These are phyloP conservation scores for Scaptomyza flava DNA, from an alignment of 2,888 invertebrate species.

Conservation along the genomic window DNA sequence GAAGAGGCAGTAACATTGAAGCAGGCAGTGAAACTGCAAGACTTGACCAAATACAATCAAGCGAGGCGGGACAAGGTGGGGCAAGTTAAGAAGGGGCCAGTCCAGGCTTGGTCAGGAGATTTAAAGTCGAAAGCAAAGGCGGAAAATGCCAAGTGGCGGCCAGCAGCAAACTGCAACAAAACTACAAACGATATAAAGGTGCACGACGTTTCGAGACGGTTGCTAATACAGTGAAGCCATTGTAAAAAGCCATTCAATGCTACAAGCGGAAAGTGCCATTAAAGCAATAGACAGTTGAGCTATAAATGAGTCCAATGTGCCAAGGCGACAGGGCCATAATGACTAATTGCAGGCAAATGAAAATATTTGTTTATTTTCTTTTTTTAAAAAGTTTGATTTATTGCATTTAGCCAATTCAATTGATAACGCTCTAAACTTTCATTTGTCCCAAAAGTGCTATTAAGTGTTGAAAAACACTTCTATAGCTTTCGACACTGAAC, in stretches of 20 bases:
- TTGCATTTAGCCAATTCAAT: not conserved
- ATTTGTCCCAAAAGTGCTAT: not conserved
- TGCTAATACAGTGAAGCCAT: slow-evolving; percentile 33
- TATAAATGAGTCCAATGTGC: not conserved
- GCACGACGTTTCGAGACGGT: slow-evolving; percentile 16
- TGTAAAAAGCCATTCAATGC: slow-evolving; percentile 15
- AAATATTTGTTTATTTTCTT: not conserved
- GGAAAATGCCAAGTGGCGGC: slow-evolving; percentile 33
- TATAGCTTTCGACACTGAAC: not conserved
- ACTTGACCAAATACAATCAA: slow-evolving; percentile 54
- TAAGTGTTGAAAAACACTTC: not conserved
- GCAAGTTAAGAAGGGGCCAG: not conserved
- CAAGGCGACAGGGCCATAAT: not conserved
- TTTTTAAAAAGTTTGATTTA: not conserved
- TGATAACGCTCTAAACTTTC: not conserved
- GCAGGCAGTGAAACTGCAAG: slow-evolving; percentile 42
- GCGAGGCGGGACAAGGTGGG: slow-evolving; percentile 20
- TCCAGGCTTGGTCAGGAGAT: slow-evolving; percentile 24
- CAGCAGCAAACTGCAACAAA: slow-evolving; percentile 15
- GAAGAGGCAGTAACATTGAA: slow-evolving; percentile 46
- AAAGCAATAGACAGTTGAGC: not conserved
- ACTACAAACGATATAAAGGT: slow-evolving; percentile 22
- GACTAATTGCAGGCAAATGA: not conserved
- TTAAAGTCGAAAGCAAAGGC: slow-evolving; percentile 11
- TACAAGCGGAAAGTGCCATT: slow-evolving; percentile 1